These are phyloP conservation scores for Globicephala melas DNA, from an alignment of 2,113 vertebrate species.

Conservation along the genomic window DNA sequence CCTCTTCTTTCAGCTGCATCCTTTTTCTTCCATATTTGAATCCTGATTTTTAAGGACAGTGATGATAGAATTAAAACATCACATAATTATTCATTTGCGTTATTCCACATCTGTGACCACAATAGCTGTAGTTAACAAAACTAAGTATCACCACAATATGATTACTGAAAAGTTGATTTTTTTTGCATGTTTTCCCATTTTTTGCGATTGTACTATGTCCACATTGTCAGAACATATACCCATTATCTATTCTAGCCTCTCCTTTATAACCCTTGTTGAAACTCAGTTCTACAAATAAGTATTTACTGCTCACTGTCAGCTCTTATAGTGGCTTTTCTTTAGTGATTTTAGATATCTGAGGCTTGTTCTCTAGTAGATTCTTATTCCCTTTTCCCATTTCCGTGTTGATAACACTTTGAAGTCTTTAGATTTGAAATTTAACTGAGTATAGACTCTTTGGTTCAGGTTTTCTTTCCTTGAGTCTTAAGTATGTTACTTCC, in stretches of 20 bases:
- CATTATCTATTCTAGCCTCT: not conserved
- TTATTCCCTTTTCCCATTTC: not conserved
- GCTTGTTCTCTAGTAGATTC: not conserved
- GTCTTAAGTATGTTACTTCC: not conserved
- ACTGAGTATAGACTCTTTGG: not conserved
- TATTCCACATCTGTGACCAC: not conserved
- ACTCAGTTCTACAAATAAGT: not conserved
- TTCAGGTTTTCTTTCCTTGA: not conserved
- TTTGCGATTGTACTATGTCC: not conserved
- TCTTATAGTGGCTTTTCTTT: not conserved
- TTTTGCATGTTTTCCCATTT: not conserved
- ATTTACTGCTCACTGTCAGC: not conserved
- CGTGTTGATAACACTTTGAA: not conserved
- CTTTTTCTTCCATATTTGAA: not conserved
- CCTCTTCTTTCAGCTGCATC: not conserved
- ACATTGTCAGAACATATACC: not conserved
- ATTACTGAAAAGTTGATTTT: not conserved
- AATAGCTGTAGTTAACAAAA: not conserved
- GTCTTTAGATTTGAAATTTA: constrained; percentile 20
- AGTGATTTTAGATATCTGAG: not conserved
- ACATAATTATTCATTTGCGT: not conserved
- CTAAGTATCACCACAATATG: not conserved
- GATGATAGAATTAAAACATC: not conserved
- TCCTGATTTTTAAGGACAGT: not conserved
- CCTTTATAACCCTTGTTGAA: not conserved